Evolutionary conservation across 2,797 vertebrate species (phyloP), one percentile per base, ranked within the genome.

Genomic region (Xiphorhynchus erythropygius): DNA sequence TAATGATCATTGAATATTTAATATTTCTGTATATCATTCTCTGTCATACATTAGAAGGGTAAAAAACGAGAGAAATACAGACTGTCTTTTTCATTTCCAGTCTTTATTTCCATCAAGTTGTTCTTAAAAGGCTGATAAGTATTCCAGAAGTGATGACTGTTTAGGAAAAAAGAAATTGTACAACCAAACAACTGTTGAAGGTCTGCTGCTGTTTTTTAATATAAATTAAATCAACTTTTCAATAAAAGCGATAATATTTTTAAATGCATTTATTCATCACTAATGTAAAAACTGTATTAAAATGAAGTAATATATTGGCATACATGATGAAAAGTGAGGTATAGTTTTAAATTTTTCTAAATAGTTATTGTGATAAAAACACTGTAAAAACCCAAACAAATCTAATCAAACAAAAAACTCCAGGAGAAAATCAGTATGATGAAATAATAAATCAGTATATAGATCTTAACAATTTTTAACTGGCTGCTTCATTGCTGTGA

Each of bases 1-100:
- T 94, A 95, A 95, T 5, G 63, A 81, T 12, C 35, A 70, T 25
- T 95, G 85, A 94, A 87, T 89, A 94, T 89, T 93, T 94, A 76
- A 82, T 77, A 93, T 92, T 93, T 95, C 90, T 87, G 21, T 76
- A 63, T 90, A 89, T 53, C 33, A n/a, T n/a, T 88, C 35, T 81
- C 17, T 0, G 4, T 67, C 75, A 21, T 59, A 67, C 1, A 35
- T 57, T 69, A 42, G 22, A 91, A 42, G 46, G 11, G 17, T 57
- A 56, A 86, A 88, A 87, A 87, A 47, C 64, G 25, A 73, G 15
- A 81, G n/a, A 84, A 69, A 87, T 28, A 32, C 4, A 63, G 18
- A 52, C 18, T 69, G 33, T 35, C 46, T 67, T 62, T 85, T 92
- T 73, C 27, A 82, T 76, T 95, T 94, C 65, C 67, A 76, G 33